Evolutionary conservation across 2,888 invertebrate species (phyloP), one percentile per base, ranked within the genome.

Genomic region (Xestoiulus laeticollis): DNA sequence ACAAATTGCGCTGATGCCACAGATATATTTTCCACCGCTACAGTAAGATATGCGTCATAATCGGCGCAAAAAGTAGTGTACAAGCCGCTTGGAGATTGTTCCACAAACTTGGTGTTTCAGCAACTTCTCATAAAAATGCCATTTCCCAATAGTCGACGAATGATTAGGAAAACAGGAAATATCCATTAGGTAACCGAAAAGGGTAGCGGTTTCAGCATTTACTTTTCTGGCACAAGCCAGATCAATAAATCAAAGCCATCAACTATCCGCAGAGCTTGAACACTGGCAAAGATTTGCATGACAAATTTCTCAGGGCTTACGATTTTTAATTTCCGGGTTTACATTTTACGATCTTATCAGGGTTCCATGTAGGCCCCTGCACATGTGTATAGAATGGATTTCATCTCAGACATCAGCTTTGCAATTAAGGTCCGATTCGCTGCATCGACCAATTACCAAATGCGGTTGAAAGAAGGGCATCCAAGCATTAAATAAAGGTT

Each of bases 161-260:
- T 78, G 30, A 22, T 59, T n/a, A 59, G 14, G 26, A 10, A 26
- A 26, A 78, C 78, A 26, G 16, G 78, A 78, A 32, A 78, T 26
- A n/a, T 68, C 68, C 26, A 68, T 48, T n/a, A 68, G 68, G 26
- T 26, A 68, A 68, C 68, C 26, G 59, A 26, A 26, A 22, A 30
- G 12, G 30, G 30, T 2, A 30, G 30, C 16, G 14, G 26, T 32
- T 78, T 78, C 16, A 68, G 26, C 26, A n/a, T 68, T 68, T 68
- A 68, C 68, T 2, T 26, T 8, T 48, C 22, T 68, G 1, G 26
- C 78, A 14, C 78, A 78, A 68, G 5, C 59, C 78, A 30, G 78
- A 78, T 78, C 78, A 78, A 78, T 78, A 78, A 78, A 78, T 26
- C 78, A 32, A 26, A 78, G 26, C 26, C 78, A n/a, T 59, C n/a